These are phyloP conservation scores for Rotaria socialis DNA, from an alignment of 2,888 invertebrate genomes.

Conservation along the genomic window DNA sequence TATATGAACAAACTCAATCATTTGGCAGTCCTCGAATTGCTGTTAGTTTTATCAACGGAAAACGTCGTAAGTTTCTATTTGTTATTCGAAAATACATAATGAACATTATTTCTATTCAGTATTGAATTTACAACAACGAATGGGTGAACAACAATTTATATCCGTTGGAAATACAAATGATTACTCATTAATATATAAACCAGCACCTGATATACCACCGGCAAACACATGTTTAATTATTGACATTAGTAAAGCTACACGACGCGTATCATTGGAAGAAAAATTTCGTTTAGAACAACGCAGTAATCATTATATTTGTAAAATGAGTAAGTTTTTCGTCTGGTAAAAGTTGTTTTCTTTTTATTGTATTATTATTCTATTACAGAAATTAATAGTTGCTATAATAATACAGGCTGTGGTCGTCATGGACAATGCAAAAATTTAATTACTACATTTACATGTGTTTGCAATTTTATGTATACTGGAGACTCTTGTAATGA, in stretches of 20 bases:
- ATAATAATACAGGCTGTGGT: conserved; percentile 45
- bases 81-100: neutral
- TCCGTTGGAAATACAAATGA: neutral
- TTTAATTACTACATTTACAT: conserved; percentile 33
- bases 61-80: neutral
- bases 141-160: neutral
- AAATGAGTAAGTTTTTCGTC: neutral
- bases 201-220: neutral
- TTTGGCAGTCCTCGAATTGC: conserved; percentile 20
- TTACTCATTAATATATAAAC: neutral
- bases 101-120: neutral
- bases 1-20: neutral
- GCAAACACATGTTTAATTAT: conserved; percentile 14
- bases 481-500: conserved; percentile 41
- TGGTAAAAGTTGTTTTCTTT: neutral
- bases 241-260: conserved; percentile 10
- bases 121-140: neutral
- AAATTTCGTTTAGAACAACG: conserved; percentile 25
- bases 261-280: conserved; percentile 1
- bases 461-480: conserved; percentile 43
- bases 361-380: neutral
- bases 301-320: conserved; percentile 18
- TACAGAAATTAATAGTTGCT: conserved; percentile 42
- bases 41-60: neutral
- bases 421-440: conserved; percentile 42